A percentile compares a stretch with the other conserved stretches of the same genome.
Conservation (phyloP, 2,797 vertebrate species). For the Melanotaenia trifasciata region DNA sequence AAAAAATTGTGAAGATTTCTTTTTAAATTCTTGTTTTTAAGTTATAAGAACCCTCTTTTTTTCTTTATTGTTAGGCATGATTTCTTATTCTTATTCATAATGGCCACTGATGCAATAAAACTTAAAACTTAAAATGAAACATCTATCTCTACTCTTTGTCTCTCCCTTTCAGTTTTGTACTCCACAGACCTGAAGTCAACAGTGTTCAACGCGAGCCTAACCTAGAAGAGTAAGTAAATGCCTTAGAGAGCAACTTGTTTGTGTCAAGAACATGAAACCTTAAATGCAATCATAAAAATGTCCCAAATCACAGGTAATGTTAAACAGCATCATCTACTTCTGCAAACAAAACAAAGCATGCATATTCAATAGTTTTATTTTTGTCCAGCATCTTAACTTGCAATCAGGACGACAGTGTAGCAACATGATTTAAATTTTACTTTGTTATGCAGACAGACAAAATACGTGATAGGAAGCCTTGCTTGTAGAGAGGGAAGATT, state of each 20-base stretch:
- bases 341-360: not conserved
- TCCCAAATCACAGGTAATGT: not conserved
- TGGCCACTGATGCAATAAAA: not conserved
- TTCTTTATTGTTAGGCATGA: not conserved
- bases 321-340: not conserved
- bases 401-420: not conserved
- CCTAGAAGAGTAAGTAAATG: not conserved
- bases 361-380: not conserved
- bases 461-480: not conserved
- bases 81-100: not conserved
- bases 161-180: not conserved
- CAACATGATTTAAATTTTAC: not conserved
- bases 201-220: not conserved
- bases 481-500: constrained; percentile 28
- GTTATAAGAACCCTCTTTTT: not conserved
- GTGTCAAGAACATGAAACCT: not conserved
- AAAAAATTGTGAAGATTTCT: too few species aligned
- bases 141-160: not conserved
- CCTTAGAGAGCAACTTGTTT: not conserved
- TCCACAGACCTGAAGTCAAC: not conserved
- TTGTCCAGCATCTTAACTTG: not conserved
- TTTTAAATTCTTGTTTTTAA: not conserved
- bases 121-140: not conserved
- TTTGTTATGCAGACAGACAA: not conserved
- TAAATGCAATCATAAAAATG: not conserved